Evolutionary conservation across 1,140 invertebrate genomes (phyloP).

Genomic region (Zaprionus inermis): DNA sequence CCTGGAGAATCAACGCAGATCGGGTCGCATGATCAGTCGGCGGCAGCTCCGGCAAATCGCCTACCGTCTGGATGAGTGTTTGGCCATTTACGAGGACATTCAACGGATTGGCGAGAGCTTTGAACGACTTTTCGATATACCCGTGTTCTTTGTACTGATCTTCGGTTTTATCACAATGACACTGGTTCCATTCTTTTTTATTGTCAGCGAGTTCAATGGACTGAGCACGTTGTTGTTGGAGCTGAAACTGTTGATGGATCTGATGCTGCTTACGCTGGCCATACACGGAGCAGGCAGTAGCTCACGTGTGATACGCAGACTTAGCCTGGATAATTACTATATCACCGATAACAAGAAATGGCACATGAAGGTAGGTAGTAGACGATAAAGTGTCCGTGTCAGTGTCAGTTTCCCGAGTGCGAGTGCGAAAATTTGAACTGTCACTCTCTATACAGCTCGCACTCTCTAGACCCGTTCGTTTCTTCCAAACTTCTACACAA

Average conservation of each 20-base stretch:
- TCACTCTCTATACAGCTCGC: no score
- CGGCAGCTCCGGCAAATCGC: neutral
- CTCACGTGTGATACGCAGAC: slow-evolving; percentile 36
- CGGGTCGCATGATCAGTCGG: neutral
- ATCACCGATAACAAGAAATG: slow-evolving; percentile 33
- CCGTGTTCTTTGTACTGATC: slow-evolving; percentile 38
- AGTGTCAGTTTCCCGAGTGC: no score
- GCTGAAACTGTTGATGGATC: slow-evolving; percentile 41
- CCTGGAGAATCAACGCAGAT: neutral
- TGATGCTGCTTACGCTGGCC: slow-evolving; percentile 54
- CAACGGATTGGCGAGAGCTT: slow-evolving; percentile 32
- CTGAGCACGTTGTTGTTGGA: slow-evolving; percentile 24
- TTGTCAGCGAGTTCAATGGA: neutral
- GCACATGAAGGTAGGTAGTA: slow-evolving; percentile 45
- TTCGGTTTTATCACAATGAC: slow-evolving; percentile 41
- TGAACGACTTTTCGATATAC: slow-evolving; percentile 50
- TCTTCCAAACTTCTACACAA: no score
- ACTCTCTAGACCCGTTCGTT: no score
- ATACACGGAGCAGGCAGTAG: slow-evolving; percentile 41
- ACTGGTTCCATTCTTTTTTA: slow-evolving; percentile 34
- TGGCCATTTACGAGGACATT: slow-evolving; percentile 58
- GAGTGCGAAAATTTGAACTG: neutral
- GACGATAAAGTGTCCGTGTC: no score
- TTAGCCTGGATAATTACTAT: slow-evolving; percentile 60
- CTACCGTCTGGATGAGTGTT: slow-evolving; percentile 40